Conservation (phyloP, 2,113 vertebrate genomes). For the Corvus hawaiiensis region DNA sequence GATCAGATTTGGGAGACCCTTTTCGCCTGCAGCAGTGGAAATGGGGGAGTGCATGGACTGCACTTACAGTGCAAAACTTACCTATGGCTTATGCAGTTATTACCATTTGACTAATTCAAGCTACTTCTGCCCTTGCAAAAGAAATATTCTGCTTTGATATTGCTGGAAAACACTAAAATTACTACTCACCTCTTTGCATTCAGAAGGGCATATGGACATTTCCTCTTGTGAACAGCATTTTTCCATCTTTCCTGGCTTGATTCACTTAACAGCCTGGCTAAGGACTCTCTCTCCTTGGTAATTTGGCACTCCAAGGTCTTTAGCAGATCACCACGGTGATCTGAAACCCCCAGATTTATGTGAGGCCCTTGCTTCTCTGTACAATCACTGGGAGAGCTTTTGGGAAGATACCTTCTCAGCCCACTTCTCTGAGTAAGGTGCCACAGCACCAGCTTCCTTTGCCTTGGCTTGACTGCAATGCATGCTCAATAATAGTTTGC, state of each 20-base stretch:
- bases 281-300: not conserved
- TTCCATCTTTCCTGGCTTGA: not conserved
- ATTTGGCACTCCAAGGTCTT: not conserved
- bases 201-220: not conserved
- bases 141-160: not conserved
- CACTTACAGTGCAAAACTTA: not conserved
- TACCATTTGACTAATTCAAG: not conserved
- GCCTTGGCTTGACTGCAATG: not conserved
- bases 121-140: not conserved
- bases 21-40: not conserved
- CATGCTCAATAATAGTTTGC: not conserved
- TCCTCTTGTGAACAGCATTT: not conserved
- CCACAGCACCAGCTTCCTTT: not conserved
- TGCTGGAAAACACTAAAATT: not conserved
- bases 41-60: not conserved
- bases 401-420: not conserved
- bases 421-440: not conserved
- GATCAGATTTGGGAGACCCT: not conserved
- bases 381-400: not conserved
- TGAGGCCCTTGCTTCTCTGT: not conserved
- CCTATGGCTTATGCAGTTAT: not conserved
- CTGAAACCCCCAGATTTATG: not conserved
- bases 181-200: not conserved
- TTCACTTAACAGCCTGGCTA: not conserved
- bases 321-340: not conserved